A percentile compares a stretch with the other conserved stretches of the same genome.
Conservation (phyloP, 2,113 vertebrate genomes). For the Cygnus buccinator region DNA sequence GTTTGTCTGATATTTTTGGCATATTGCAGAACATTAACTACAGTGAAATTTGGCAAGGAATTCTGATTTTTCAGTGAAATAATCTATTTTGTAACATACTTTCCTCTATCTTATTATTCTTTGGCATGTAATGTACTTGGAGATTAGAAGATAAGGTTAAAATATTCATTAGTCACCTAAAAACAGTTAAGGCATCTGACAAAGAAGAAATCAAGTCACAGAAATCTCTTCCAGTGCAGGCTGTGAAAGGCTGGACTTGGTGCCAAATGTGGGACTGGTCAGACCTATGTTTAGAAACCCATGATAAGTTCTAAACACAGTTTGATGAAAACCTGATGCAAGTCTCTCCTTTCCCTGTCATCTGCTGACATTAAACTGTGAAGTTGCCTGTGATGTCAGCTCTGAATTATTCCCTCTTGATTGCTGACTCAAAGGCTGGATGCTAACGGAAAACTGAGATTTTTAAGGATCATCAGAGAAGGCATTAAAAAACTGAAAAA, state of each 20-base stretch:
- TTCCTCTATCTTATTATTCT: slow-evolving; percentile 16
- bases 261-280: slow-evolving; percentile 46
- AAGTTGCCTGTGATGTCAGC: slow-evolving; percentile 64
- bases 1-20: slow-evolving; percentile 71
- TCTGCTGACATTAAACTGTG: slow-evolving; percentile 47
- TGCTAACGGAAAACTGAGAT: not conserved
- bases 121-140: not conserved
- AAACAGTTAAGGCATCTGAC: slow-evolving; percentile 8
- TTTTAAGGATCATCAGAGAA: slow-evolving; percentile 57
- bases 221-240: slow-evolving; percentile 28
- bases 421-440: slow-evolving; percentile 57
- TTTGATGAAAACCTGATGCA: slow-evolving; percentile 70
- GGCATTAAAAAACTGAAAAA: slow-evolving; percentile 45
- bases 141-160: slow-evolving; percentile 17
- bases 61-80: slow-evolving; percentile 50
- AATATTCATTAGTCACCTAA: slow-evolving; percentile 53
- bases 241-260: slow-evolving; percentile 13
- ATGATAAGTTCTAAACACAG: slow-evolving; percentile 51
- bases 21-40: slow-evolving; percentile 49
- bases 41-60: slow-evolving; percentile 53
- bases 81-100: slow-evolving; percentile 17
- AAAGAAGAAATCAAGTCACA: slow-evolving; percentile 32
- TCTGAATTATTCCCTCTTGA: slow-evolving; percentile 67
- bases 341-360: slow-evolving; percentile 54
- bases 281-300: slow-evolving; percentile 65